Percentiles rank a stretch among this genome's conserved stretches.
phyloP scores from a whole-genome alignment of 2,797 vertebrate species.

The Protosalanx chinensis region DNA sequence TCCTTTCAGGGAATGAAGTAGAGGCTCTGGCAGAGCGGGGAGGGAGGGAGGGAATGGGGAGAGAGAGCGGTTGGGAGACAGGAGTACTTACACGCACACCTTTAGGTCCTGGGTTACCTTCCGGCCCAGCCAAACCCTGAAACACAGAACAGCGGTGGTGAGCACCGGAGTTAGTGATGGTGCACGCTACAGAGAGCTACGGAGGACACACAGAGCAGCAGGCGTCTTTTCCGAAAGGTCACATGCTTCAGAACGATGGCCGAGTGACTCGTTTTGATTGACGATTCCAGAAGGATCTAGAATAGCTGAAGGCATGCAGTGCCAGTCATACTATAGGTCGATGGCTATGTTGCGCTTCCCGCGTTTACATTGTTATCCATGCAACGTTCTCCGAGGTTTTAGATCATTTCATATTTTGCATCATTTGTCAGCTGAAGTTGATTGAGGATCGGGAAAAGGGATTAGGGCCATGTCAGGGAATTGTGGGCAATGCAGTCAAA shows the following conservation, averaged over 20 bases:
- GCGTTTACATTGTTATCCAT: neutral
- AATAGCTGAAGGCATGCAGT: neutral
- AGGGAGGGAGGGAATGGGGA: neutral
- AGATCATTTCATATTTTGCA: neutral
- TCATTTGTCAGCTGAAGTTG: neutral
- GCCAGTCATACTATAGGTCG: constrained; percentile 7
- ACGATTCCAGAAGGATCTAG: neutral
- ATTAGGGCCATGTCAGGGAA: constrained; percentile 9
- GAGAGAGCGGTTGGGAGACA: constrained; percentile 29
- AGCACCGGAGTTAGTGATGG: constrained; percentile 35
- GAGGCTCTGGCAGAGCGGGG: constrained; percentile 32
- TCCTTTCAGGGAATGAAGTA: constrained; percentile 64
- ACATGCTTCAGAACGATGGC: neutral
- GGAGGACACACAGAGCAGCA: constrained; percentile 15
- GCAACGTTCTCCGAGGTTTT: neutral
- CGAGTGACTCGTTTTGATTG: constrained; percentile 6
- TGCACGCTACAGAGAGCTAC: constrained; percentile 1
- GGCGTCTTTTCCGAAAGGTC: constrained; percentile 10
- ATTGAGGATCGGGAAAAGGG: neutral
- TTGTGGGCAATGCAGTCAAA: constrained; percentile 32
- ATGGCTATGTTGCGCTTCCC: constrained; percentile 14
- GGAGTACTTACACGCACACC: constrained; percentile 87
- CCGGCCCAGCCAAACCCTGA: constrained; percentile 90
- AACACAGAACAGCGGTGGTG: constrained; percentile 47
- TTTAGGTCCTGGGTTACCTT: constrained; percentile 93